Base-by-base conservation (phyloP, 2,797 vertebrate species). In the Astyanax mexicanus region DNA sequence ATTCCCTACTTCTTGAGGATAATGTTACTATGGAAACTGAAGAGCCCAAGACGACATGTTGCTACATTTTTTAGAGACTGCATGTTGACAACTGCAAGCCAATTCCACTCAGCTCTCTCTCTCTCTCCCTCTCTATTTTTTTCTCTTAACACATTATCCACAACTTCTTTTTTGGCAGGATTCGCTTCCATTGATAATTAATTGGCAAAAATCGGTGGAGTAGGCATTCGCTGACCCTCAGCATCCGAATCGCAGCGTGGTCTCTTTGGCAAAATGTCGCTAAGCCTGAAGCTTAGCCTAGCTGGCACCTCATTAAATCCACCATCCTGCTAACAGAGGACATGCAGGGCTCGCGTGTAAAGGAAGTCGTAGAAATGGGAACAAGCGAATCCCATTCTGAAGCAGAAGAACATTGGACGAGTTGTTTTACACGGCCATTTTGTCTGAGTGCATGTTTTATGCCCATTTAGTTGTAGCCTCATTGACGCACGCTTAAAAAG, bases 1-100 rank as follows among this genome's bases (percentile, higher is more conserved):
- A 55, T 73, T 61, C 73, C 55, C 72, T 40, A 66, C 32, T 78
- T 68, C 45, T 69, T 51, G 47, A 72, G 51, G 35, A 69, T 57
- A 51, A 47, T 5, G 74, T 81, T 80, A 66, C 83, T 73, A 81
- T 77, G 65, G 74, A 72, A 84, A 84, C 83, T 75, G 69, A 21
- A 5, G 40, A 64, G 27, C 62, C 38, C 61, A 78, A 74, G 35
- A 75, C 40, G 9, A 32, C 5, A 11, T 45, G 62, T 35, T 32
- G 47, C 60, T 73, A 73, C 32, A 42, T 66, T 65, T 23, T 78
- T 69, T 37, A 40, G 52, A 74, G 38, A 35, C 66, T 69, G n/a
- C 40, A n/a, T 27, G 27, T 42, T 54, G 64, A 62, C 64, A 78
- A 74, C 49, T 21, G 69, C 25, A 47, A 64, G 47, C 40, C 27